phyloP scores from a whole-genome alignment of 2,888 invertebrate species.

The Cetonia aurata region DNA sequence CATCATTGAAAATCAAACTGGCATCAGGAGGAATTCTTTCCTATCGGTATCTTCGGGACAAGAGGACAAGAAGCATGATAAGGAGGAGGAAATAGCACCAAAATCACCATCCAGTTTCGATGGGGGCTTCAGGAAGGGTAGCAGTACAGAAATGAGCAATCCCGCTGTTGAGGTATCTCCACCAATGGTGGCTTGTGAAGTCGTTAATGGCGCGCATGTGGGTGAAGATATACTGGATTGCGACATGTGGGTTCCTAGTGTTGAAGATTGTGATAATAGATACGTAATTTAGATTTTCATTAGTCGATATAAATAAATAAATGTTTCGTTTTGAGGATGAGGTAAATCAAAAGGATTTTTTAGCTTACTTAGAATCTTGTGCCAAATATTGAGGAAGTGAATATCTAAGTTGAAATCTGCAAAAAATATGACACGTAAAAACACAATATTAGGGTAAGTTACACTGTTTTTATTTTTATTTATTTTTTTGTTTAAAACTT shows the following conservation, averaged over 20 bases:
- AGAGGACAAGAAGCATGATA: constrained; percentile 28
- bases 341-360: constrained; percentile 6
- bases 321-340: constrained; percentile 3
- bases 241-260: constrained; percentile 7
- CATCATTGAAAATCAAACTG: constrained; percentile 62
- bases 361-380: constrained; percentile 8
- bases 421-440: neutral
- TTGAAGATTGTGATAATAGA: constrained; percentile 42
- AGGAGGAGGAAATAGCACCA: constrained; percentile 35
- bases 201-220: constrained; percentile 29
- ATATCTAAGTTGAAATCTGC: neutral
- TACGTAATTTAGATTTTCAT: neutral
- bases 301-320: neutral
- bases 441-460: neutral
- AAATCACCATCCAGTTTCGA: constrained; percentile 56
- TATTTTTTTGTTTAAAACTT: too few species aligned
- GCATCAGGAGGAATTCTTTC: constrained; percentile 57
- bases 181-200: constrained; percentile 7
- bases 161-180: constrained; percentile 47
- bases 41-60: constrained; percentile 51
- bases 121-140: constrained; percentile 57
- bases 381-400: neutral
- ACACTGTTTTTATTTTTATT: too few species aligned
- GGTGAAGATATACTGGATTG: constrained; percentile 35
- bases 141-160: constrained; percentile 62